Conservation (phyloP, 2,113 vertebrate species). For the Struthio camelus region DNA sequence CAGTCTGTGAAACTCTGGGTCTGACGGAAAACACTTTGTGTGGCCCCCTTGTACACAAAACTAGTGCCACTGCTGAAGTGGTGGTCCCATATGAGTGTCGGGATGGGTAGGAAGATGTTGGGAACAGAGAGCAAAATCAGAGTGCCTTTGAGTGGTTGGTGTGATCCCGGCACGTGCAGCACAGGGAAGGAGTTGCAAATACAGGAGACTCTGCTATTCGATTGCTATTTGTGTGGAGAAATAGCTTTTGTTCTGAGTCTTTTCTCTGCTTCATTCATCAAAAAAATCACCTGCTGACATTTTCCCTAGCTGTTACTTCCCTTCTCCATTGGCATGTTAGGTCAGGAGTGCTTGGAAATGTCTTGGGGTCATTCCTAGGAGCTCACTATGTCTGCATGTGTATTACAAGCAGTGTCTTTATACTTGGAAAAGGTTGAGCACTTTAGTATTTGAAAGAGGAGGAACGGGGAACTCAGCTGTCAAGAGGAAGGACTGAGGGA, state of each 20-base stretch:
- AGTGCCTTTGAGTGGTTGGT: background rate
- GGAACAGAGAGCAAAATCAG: background rate
- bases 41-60: background rate
- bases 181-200: background rate
- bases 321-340: background rate
- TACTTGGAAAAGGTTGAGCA: background rate
- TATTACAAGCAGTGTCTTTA: background rate
- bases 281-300: fast-evolving
- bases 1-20: background rate
- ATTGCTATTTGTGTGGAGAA: background rate
- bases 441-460: background rate
- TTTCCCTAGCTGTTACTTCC: background rate
- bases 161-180: background rate
- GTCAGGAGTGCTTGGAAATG: background rate
- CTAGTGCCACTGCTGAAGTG: background rate
- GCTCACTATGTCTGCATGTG: background rate
- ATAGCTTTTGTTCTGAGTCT: background rate
- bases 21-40: background rate
- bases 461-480: background rate
- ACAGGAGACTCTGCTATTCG: background rate
- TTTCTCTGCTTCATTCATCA: background rate
- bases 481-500: background rate
- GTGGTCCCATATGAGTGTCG: background rate
- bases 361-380: background rate
- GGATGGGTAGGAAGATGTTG: background rate